phyloP scores from a whole-genome alignment of 1,140 invertebrate genomes.

The Lepidurus packardi region DNA sequence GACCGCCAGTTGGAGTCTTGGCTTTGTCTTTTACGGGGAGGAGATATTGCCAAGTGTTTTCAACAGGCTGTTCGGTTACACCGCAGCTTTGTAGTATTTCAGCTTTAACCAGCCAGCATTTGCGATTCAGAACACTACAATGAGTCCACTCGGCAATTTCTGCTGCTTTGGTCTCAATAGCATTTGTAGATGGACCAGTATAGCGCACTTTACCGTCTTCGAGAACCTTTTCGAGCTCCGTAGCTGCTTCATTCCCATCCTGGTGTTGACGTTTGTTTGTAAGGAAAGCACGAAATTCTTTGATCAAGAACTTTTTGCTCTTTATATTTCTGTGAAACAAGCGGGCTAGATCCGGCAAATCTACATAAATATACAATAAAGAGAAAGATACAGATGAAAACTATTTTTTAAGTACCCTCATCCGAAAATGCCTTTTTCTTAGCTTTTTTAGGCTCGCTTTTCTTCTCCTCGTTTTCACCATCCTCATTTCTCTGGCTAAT shows the following conservation, averaged over 20 bases:
- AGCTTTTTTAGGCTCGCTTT: constrained; percentile 42
- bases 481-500: constrained; percentile 36
- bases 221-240: not conserved
- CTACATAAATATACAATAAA: constrained; percentile 40
- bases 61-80: constrained; percentile 49
- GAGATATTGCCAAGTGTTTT: constrained; percentile 46
- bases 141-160: constrained; percentile 56
- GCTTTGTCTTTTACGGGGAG: constrained; percentile 26
- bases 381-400: constrained; percentile 27
- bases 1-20: constrained; percentile 5
- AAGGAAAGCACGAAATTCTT: constrained; percentile 60
- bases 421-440: constrained; percentile 47
- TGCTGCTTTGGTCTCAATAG: constrained; percentile 52
- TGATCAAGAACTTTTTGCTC: constrained; percentile 53
- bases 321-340: constrained; percentile 62
- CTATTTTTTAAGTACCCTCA: constrained; percentile 45
- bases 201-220: not conserved
- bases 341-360: constrained; percentile 59
- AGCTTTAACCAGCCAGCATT: constrained; percentile 63
- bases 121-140: constrained; percentile 53
- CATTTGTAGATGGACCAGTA: constrained; percentile 44
- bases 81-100: constrained; percentile 54
- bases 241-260: constrained; percentile 30
- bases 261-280: constrained; percentile 40
- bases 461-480: constrained; percentile 32